These are phyloP conservation scores for Eristalinus sepulchralis DNA, from an alignment of 2,888 invertebrate species.

Conservation along the genomic window DNA sequence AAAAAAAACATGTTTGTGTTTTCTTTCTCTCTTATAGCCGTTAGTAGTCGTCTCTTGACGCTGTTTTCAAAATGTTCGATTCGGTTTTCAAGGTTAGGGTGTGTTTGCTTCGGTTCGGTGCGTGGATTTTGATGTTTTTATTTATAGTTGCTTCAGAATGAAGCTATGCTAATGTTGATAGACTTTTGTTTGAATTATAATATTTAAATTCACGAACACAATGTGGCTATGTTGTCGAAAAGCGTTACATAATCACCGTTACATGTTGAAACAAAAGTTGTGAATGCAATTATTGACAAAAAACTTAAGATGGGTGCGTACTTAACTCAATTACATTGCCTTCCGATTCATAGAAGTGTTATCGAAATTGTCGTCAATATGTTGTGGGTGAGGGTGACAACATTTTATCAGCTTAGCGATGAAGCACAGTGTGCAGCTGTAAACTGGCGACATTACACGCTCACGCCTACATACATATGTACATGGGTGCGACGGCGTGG, in stretches of 20 bases:
- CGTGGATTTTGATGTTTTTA: constrained; percentile 7
- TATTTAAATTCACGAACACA: neutral
- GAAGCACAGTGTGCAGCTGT: no score
- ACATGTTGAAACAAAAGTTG: neutral
- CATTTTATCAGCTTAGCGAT: neutral
- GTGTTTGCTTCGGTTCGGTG: neutral
- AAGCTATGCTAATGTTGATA: constrained; percentile 18
- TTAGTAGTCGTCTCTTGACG: neutral
- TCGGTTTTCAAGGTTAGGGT: constrained; percentile 21
- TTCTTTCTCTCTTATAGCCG: neutral
- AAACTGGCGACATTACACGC: neutral
- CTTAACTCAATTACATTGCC: neutral
- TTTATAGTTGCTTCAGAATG: constrained; percentile 9
- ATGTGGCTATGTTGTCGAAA: neutral
- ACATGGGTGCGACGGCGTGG: neutral
- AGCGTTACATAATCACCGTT: neutral
- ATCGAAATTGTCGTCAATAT: neutral
- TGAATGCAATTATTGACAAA: neutral
- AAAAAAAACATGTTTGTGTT: neutral
- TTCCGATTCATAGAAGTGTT: neutral
- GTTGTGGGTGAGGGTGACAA: neutral
- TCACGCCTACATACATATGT: neutral
- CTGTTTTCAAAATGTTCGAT: neutral
- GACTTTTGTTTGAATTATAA: neutral
- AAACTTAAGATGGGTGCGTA: no score